Conservation (phyloP, 2,888 invertebrate species). For the Conus canariensis region DNA sequence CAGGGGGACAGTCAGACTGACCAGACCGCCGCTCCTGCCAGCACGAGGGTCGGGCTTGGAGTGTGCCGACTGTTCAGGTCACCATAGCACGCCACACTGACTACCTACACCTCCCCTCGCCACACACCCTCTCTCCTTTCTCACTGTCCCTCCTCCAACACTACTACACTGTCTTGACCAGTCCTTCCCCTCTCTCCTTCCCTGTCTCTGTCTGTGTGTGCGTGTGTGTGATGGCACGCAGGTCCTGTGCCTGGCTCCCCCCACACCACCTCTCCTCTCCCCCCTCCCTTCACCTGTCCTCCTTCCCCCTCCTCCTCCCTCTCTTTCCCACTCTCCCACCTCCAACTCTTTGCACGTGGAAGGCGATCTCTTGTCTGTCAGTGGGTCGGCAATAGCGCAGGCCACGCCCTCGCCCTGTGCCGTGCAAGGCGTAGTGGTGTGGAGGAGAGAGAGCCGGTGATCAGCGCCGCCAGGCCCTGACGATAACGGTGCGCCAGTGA, state of each 20-base stretch:
- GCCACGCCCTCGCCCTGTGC: not conserved
- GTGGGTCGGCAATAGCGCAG: not conserved
- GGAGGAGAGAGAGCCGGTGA: not conserved
- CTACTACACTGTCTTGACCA: constrained; percentile 9
- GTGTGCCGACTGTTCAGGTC: not conserved
- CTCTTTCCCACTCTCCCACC: not conserved
- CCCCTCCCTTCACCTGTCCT: not conserved
- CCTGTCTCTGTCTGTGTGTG: not conserved
- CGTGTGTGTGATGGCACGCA: constrained; percentile 27
- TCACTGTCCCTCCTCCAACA: not conserved
- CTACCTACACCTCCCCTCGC: not conserved
- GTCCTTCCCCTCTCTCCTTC: not conserved
- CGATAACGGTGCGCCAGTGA: not conserved
- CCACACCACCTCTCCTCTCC: not conserved
- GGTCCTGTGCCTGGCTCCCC: not conserved
- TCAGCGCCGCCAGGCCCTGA: not conserved
- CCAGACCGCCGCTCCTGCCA: not conserved
- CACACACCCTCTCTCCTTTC: not conserved
- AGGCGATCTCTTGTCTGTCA: constrained; percentile 2
- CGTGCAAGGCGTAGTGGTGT: not conserved
- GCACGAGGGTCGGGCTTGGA: not conserved
- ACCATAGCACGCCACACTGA: constrained; percentile 1
- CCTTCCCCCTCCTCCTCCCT: not conserved
- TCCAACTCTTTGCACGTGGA: not conserved
- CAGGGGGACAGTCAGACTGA: too few relatives aligned